A percentile compares a stretch with the other conserved stretches of the same genome.
phyloP scores from a whole-genome alignment of 53 echinoderm and acorn worm species.

The Hippasteria phrygiana region DNA sequence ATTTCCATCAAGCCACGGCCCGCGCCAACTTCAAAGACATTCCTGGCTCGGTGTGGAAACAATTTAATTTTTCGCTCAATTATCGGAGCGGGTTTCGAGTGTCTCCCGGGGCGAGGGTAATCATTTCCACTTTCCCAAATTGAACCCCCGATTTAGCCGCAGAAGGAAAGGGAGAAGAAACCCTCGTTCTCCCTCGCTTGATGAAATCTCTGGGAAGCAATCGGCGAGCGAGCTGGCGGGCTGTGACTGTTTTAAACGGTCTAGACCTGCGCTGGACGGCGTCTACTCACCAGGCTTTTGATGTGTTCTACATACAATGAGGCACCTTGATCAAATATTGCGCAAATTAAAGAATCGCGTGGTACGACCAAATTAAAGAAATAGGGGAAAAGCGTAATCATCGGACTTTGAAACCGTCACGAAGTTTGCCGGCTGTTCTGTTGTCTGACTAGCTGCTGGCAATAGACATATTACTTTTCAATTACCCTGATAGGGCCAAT shows the following conservation, averaged over 20 bases:
- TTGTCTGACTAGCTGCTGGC: conserved; percentile 55
- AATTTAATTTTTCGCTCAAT: conserved; percentile 91
- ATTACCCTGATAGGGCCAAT: conserved; percentile 69
- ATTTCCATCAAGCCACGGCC: conserved; percentile 63
- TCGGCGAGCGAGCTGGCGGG: not conserved
- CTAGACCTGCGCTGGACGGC: not conserved
- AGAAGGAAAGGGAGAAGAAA: conserved; percentile 14
- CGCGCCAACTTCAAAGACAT: conserved; percentile 61
- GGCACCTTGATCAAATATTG: conserved; percentile 62
- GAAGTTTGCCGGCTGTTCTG: conserved; percentile 58
- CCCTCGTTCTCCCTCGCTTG: not conserved
- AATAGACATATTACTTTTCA: conserved; percentile 69
- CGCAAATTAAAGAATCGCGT: conserved; percentile 62
- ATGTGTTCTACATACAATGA: conserved; percentile 35
- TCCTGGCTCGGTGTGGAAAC: conserved; percentile 74
- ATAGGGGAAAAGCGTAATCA: conserved; percentile 33
- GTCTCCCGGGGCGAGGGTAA: conserved; percentile 75
- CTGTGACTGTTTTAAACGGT: not conserved
- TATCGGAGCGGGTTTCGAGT: conserved; percentile 73
- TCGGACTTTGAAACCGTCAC: conserved; percentile 41
- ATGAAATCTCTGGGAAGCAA: conserved; percentile 42
- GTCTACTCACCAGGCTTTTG: not conserved
- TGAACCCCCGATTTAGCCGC: conserved; percentile 68
- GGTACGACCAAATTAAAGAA: not conserved
- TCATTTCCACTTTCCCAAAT: conserved; percentile 80